phyloP scores from a whole-genome alignment of 2,888 invertebrate genomes.

The Pachliopta kotzebuea region DNA sequence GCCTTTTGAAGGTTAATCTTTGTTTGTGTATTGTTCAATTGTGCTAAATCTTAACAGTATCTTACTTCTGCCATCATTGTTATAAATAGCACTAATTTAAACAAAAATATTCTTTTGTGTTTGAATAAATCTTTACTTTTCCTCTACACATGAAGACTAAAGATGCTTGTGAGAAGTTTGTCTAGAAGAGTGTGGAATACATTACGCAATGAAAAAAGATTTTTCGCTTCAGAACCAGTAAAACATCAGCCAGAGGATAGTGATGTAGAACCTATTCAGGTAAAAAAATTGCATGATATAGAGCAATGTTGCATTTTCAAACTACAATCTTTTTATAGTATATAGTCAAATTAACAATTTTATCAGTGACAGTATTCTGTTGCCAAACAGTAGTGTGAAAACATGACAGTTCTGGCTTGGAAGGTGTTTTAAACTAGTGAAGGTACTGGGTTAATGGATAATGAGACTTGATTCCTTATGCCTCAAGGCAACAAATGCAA shows the following conservation, averaged over 20 bases:
- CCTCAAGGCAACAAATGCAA: no score
- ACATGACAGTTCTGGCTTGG: no score
- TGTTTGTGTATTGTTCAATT: conserved; percentile 7
- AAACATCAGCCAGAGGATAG: conserved; percentile 50
- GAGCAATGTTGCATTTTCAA: neutral
- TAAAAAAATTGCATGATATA: conserved; percentile 32
- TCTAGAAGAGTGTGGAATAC: conserved; percentile 60
- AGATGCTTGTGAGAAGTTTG: conserved; percentile 67
- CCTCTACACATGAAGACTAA: conserved; percentile 32
- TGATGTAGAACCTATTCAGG: conserved; percentile 63
- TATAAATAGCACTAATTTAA: conserved; percentile 20
- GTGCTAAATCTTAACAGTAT: conserved; percentile 1
- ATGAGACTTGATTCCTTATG: no score
- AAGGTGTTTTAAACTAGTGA: no score
- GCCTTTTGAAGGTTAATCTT: conserved; percentile 12
- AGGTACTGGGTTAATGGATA: no score
- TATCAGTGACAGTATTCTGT: no score
- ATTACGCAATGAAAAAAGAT: conserved; percentile 52
- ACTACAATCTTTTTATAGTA: neutral
- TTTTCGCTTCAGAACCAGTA: conserved; percentile 59
- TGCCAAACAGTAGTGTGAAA: no score
- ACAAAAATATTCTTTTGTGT: conserved; percentile 28
- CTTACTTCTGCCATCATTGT: conserved; percentile 9
- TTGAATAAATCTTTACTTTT: conserved; percentile 25
- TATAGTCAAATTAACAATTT: no score